A percentile compares a stretch with the other conserved stretches of the same genome.
Conservation (phyloP, 2,797 vertebrate species). For the Pelodytes ibericus region DNA sequence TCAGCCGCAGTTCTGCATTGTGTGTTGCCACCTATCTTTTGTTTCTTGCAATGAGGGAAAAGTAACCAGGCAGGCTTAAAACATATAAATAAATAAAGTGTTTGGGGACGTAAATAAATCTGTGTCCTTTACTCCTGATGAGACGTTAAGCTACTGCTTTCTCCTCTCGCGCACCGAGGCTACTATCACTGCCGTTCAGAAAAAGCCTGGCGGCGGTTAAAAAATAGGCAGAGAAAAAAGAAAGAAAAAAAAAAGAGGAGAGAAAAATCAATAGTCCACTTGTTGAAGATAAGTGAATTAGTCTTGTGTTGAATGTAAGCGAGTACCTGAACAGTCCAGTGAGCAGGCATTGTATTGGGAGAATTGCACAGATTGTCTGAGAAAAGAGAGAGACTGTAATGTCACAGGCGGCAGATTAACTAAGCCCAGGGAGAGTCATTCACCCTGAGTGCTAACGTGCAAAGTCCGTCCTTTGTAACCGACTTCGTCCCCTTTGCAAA, state of each 20-base stretch:
- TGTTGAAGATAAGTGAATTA: conserved; percentile 80
- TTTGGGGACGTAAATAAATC: no score
- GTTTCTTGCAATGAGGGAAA: no score
- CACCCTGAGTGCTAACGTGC: conserved; percentile 49
- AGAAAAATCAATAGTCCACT: conserved; percentile 78
- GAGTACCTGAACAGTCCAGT: conserved; percentile 72
- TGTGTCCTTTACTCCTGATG: conserved; percentile 55
- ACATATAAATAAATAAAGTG: not conserved
- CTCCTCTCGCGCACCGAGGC: conserved; percentile 49
- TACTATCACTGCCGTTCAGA: conserved; percentile 70
- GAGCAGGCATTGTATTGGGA: conserved; percentile 70
- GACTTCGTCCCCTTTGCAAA: conserved; percentile 6
- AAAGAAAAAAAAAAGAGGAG: conserved; percentile 18
- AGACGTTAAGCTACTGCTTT: conserved; percentile 59
- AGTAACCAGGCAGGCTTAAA: no score
- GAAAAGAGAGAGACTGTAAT: conserved; percentile 54
- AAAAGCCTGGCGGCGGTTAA: conserved; percentile 73
- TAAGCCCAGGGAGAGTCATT: conserved; percentile 56
- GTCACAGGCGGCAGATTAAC: conserved; percentile 62
- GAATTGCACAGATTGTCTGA: conserved; percentile 67
- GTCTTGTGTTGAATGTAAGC: conserved; percentile 76
- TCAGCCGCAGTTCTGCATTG: no score
- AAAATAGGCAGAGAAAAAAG: conserved; percentile 69
- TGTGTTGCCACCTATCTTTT: no score
- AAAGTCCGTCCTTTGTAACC: conserved; percentile 52